Conservation (phyloP, 2,113 vertebrate species). For the Sphyrna mokarran region DNA sequence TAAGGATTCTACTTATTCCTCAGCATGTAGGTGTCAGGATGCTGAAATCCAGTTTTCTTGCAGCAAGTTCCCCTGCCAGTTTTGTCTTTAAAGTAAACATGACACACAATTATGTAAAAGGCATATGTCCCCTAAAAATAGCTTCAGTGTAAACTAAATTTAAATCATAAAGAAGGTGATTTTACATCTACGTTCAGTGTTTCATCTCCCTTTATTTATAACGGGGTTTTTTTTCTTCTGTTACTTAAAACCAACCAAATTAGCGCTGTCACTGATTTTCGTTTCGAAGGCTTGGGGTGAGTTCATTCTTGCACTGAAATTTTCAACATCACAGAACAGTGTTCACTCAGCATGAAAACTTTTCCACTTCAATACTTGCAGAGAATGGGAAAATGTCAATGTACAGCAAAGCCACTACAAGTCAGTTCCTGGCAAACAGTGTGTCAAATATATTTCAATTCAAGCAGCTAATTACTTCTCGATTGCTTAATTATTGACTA, state of each 20-base stretch:
- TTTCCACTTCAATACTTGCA: neutral
- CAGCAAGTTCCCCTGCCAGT: neutral
- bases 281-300: neutral
- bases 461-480: neutral
- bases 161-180: neutral
- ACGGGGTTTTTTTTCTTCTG: neutral
- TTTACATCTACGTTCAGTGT: neutral
- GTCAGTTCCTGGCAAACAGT: neutral
- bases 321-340: neutral
- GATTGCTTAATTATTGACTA: neutral
- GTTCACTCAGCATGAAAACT: neutral
- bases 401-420: neutral
- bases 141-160: neutral
- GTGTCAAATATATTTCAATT: neutral
- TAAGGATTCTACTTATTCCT: neutral
- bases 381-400: neutral
- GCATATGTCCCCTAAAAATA: neutral
- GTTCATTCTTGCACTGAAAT: neutral
- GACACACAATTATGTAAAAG: neutral
- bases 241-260: neutral
- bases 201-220: neutral
- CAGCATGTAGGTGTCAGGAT: neutral
- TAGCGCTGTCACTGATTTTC: neutral
- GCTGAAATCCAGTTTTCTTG: neutral
- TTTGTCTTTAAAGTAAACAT: neutral